Evolutionary conservation across 2,113 vertebrate genomes (phyloP), one percentile per base, ranked within the genome.

Genomic region (Delphinapterus leucas): DNA sequence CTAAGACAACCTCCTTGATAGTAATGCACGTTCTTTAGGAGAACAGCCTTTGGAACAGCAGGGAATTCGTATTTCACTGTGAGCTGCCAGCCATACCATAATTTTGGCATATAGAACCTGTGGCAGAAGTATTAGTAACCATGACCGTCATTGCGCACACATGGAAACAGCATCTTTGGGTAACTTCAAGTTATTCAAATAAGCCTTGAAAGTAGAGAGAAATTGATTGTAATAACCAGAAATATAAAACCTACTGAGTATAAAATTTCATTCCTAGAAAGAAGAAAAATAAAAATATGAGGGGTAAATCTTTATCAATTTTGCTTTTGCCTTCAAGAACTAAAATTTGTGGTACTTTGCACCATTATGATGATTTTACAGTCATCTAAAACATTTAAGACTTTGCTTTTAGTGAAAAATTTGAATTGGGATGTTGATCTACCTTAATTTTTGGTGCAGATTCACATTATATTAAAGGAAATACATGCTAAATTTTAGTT

Each of bases 381-480:
- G 36, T 70, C 11, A 92, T 55, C 17, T 90, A 68, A 80, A 90
- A 73, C 25, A 31, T 58, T 26, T 71, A 79, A n/a, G 33, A 2
- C 0, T 81, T 91, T 77, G 93, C 49, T 89, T 47, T 55, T 73
- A 33, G 28, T 94, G 14, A 94, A 96, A 90, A 44, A 2, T 1
- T 95, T 97, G 38, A 96, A 68, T 85, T 80, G 82, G 5, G n/a
- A 47, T 97, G 23, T 97, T 76, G 91, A 95, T 21, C 4, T 9
- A 28, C 17, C 96, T 97, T 96, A 95, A 95, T 61, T 88, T 94
- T 63, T 92, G 79, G 68, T 70, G 41, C 87, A 21, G 41, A 90
- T 94, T 96, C 88, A 79, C 77, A 95, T 97, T 96, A 89, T 95
- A 82, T 93, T 95, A 90, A 68, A 65, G 79, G 44, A 1, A 85